Evolutionary conservation across 2,113 vertebrate genomes (phyloP).

Genomic region (Litocranius walleri): DNA sequence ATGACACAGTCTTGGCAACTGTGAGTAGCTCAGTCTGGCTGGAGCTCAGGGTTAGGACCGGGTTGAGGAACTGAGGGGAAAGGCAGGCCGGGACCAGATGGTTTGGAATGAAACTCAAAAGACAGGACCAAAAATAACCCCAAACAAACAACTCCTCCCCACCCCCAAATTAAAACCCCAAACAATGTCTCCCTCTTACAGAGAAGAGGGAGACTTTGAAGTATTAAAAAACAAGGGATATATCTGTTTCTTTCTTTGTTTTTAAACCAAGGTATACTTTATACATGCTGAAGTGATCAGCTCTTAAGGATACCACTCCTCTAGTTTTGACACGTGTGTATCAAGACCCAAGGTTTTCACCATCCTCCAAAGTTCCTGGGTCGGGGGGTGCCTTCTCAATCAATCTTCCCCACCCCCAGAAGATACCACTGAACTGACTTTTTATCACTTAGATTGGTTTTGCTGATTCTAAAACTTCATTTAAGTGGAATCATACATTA

Average conservation of each 20-base stretch:
- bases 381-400: not conserved
- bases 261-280: not conserved
- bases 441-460: not conserved
- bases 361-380: not conserved
- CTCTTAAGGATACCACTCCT: not conserved
- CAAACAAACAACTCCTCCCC: not conserved
- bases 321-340: not conserved
- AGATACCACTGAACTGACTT: not conserved
- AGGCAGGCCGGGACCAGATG: not conserved
- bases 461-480: not conserved
- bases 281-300: not conserved
- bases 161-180: rapidly evolving
- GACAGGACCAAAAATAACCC: not conserved
- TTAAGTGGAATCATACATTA: not conserved
- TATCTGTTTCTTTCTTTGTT: not conserved
- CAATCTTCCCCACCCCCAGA: not conserved
- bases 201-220: not conserved
- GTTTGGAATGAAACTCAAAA: not conserved
- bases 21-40: not conserved
- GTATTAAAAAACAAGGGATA: not conserved
- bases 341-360: not conserved
- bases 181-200: not conserved
- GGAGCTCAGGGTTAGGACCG: not conserved
- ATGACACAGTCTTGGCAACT: not conserved
- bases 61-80: rapidly evolving